Percentiles rank a stretch among this genome's conserved stretches.
phyloP scores from a whole-genome alignment of 1,140 invertebrate genomes.

The Drosophila simulans region DNA sequence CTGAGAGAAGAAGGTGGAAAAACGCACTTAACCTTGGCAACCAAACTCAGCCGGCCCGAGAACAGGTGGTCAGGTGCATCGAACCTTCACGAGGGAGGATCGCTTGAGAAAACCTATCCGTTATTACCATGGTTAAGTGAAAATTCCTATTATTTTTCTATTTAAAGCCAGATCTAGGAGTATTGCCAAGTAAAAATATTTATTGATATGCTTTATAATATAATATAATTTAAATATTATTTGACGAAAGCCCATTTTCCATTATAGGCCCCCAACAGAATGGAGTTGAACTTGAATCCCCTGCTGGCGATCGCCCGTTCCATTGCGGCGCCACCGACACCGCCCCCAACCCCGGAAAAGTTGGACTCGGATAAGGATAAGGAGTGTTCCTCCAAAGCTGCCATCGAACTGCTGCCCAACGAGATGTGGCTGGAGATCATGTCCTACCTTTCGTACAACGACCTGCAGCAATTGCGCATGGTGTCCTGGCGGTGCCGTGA shows the following conservation, averaged over 20 bases:
- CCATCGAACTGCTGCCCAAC: slow-evolving; percentile 64
- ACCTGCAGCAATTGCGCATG: slow-evolving; percentile 66
- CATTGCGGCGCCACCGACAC: slow-evolving; percentile 3
- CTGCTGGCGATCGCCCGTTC: slow-evolving; percentile 23
- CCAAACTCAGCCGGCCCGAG: slow-evolving; percentile 2
- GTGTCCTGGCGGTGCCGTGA: slow-evolving; percentile 67
- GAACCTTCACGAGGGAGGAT: slow-evolving; percentile 14
- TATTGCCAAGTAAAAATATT: too few relatives aligned
- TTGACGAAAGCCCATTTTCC: not conserved
- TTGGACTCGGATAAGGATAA: not conserved
- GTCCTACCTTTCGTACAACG: slow-evolving; percentile 62
- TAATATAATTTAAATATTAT: not conserved
- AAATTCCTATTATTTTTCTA: too few relatives aligned
- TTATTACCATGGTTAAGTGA: not conserved
- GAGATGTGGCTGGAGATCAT: slow-evolving; percentile 75
- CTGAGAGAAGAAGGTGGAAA: slow-evolving; percentile 13
- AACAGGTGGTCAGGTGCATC: slow-evolving; percentile 31
- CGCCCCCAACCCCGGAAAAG: slow-evolving; percentile 8
- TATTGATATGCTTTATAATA: too few relatives aligned
- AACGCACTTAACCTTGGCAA: slow-evolving; percentile 31
- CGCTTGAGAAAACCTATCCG: slow-evolving; percentile 2
- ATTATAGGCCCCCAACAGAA: slow-evolving; percentile 12
- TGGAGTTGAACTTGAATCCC: slow-evolving; percentile 26
- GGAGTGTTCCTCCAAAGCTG: not conserved
- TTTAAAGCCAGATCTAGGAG: too few relatives aligned